Evolutionary conservation across 2,888 invertebrate species (phyloP), one percentile per base, ranked within the genome.

Genomic region (Drosophila anceps): DNA sequence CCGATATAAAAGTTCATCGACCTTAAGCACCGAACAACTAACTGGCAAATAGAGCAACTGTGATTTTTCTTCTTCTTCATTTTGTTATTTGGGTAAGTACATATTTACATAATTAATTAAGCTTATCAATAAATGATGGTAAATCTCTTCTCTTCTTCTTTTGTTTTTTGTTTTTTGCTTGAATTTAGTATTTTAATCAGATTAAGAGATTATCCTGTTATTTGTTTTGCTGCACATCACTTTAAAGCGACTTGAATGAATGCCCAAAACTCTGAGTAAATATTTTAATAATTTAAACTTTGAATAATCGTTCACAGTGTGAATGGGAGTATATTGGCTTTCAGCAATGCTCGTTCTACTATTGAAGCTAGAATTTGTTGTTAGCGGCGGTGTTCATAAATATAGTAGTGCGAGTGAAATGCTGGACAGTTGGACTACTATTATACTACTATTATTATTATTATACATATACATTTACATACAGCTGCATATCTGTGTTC

Each of bases 71-170:
- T 31, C n/a, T 18, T 29, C 29, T 10, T 6, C 10, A 1, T 7
- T 20, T 33, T 4, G 1, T 33, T 24, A n/a, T 27, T 27, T 37
- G 4, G 37, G 37, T 12, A 27, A 37, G 24, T n/a, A 24, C n/a
- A 35, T 53, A n/a, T 37, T n/a, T 35, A 27, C 35, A 53, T 27
- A 53, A 35, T 35, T 27, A 37, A 35, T 53, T 53, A 20, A 13
- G 13, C 13, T 50, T 20, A 20, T 50, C 18, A 33, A 33, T 33
- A 18, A 31, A 50, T 50, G n/a, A 50, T 31, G 12, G 12, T 50
- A 7, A 18, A 48, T 48, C 48, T 50, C 10, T 10, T 27, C 27
- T 12, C 6, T 31, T 50, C n/a, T n/a, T 48, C 48, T 50, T 5
- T 10, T 27, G n/a, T 12, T 12, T 31, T 50, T 18, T 7, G 1